phyloP scores from a whole-genome alignment of 30 jellyfish, hydroid and myxozoan species.

The Cassiopea andromeda region DNA sequence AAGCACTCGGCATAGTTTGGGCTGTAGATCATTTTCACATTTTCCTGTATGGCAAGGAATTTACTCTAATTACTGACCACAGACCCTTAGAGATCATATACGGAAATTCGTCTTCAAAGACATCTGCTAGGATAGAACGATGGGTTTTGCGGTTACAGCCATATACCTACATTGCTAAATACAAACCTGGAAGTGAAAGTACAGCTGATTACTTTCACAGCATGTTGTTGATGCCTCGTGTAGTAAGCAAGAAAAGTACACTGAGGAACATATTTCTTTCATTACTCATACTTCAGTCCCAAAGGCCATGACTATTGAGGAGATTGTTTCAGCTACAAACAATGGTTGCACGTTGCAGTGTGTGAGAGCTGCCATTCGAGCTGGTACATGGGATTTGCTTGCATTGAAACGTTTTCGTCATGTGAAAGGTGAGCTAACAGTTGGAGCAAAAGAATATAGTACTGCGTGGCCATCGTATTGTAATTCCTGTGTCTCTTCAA shows the following conservation, averaged over 20 bases:
- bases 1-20: slow-evolving; percentile 54
- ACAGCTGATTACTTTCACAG: slow-evolving; percentile 44
- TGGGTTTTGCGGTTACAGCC: slow-evolving; percentile 50
- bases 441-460: slow-evolving; percentile 16
- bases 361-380: slow-evolving; percentile 21
- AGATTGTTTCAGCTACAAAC: slow-evolving; percentile 45
- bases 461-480: slow-evolving; percentile 26
- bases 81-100: slow-evolving; percentile 33
- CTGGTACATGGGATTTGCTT: slow-evolving; percentile 20
- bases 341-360: slow-evolving; percentile 4
- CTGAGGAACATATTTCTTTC: slow-evolving; percentile 7
- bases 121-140: slow-evolving; percentile 58
- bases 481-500: slow-evolving; percentile 36
- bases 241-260: background rate
- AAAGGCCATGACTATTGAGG: slow-evolving; percentile 53
- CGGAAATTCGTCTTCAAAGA: slow-evolving; percentile 14
- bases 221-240: slow-evolving; percentile 22
- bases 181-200: slow-evolving; percentile 37
- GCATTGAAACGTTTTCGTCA: slow-evolving; percentile 14
- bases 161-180: slow-evolving; percentile 1
- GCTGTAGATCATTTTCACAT: slow-evolving; percentile 33
- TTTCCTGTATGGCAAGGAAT: slow-evolving; percentile 27
- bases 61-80: slow-evolving; percentile 64
- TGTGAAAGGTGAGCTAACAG: slow-evolving; percentile 41
- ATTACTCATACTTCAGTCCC: slow-evolving; percentile 29